These are phyloP conservation scores for Alligator sinensis DNA, from an alignment of 2,113 vertebrate genomes.

Conservation along the genomic window DNA sequence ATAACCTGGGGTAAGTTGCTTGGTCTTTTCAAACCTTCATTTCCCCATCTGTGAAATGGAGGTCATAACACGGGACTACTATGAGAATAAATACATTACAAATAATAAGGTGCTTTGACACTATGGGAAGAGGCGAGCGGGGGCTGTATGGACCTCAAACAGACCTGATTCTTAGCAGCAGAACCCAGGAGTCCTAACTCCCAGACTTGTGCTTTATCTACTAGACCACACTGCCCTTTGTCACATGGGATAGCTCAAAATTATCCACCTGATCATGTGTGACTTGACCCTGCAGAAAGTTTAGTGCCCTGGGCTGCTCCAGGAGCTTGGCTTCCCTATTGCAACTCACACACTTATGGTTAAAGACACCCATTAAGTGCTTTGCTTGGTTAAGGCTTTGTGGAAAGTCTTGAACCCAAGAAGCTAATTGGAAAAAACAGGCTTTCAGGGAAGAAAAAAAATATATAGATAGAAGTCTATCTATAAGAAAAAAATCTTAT, in stretches of 20 bases:
- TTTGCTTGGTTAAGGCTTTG: not conserved
- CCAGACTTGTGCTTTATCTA: not conserved
- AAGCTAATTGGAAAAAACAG: not conserved
- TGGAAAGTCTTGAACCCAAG: too few relatives aligned
- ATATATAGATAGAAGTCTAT: too few relatives aligned
- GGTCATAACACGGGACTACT: not conserved
- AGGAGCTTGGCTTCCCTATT: not conserved
- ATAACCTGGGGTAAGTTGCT: too few relatives aligned
- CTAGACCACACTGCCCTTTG: not conserved
- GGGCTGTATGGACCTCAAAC: not conserved
- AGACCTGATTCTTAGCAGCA: not conserved
- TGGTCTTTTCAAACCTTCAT: too few relatives aligned
- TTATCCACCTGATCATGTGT: not conserved
- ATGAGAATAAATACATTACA: not conserved
- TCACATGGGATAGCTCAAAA: not conserved
- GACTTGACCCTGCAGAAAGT: not conserved
- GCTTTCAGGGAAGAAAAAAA: not conserved
- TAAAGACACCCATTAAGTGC: not conserved
- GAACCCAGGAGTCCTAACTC: not conserved
- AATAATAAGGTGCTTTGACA: not conserved
- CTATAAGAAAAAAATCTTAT: not conserved
- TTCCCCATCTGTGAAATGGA: too few relatives aligned
- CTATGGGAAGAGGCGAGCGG: not conserved
- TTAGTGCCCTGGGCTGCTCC: rapidly evolving
- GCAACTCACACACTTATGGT: not conserved